A percentile compares a stretch with the other conserved stretches of the same genome.
phyloP scores from a whole-genome alignment of 35 echinoderm and acorn worm genomes.

The Diadema setosum region DNA sequence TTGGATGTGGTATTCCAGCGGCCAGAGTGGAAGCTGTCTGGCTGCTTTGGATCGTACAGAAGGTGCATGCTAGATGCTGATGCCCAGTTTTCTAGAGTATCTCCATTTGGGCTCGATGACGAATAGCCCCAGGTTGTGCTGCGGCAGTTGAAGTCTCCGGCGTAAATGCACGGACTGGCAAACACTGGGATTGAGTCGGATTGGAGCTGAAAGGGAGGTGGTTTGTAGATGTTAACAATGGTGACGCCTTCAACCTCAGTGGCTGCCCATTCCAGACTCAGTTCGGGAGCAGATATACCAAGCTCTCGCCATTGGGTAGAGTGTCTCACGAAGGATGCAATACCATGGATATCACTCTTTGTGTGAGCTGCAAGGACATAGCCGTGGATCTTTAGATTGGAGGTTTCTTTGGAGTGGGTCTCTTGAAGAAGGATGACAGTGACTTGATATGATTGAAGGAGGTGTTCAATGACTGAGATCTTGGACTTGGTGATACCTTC shows the following conservation, averaged over 20 bases:
- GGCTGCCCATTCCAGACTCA: background rate
- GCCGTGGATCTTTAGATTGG: background rate
- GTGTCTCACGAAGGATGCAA: background rate
- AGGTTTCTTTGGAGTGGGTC: background rate
- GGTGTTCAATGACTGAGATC: background rate
- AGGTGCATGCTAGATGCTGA: background rate
- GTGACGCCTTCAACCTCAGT: background rate
- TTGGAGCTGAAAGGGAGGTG: background rate
- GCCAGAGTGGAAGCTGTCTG: background rate
- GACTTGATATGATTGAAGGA: background rate
- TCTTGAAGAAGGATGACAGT: background rate
- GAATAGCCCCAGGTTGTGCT: background rate
- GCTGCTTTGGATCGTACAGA: slow-evolving; percentile 8
- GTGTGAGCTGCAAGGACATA: background rate
- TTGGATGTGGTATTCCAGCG: background rate
- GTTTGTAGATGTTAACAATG: background rate
- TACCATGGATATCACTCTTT: too few species aligned
- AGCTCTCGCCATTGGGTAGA: background rate
- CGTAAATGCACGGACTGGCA: background rate
- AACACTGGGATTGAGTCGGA: background rate
- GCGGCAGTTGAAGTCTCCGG: slow-evolving; percentile 9
- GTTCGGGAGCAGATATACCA: background rate
- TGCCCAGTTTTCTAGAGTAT: background rate
- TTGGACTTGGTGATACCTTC: background rate
- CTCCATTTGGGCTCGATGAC: background rate